A percentile compares a stretch with the other conserved stretches of the same genome.
phyloP scores from a whole-genome alignment of 2,797 vertebrate species.

The Diplodus puntazzo region DNA sequence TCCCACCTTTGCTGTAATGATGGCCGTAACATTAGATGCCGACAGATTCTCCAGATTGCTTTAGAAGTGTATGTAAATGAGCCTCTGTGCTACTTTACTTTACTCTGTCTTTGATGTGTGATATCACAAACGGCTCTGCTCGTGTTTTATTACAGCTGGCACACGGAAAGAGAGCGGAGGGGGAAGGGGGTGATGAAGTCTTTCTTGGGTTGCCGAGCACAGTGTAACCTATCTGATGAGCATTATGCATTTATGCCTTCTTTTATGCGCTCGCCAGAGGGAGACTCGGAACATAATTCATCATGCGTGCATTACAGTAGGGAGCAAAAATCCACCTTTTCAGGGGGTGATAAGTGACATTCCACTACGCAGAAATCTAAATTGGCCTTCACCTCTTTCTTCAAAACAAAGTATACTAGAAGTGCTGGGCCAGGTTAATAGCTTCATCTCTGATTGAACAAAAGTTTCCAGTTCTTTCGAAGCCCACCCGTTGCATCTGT shows the following conservation, averaged over 20 bases:
- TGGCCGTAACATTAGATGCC: slow-evolving; percentile 37
- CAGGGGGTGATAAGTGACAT: slow-evolving; percentile 14
- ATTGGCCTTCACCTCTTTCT: slow-evolving; percentile 31
- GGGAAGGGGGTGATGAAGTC: slow-evolving; percentile 34
- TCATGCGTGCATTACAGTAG: slow-evolving; percentile 48
- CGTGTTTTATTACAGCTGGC: slow-evolving; percentile 71
- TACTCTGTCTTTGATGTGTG: slow-evolving; percentile 72
- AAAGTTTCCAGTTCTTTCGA: slow-evolving; percentile 26
- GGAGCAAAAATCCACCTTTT: slow-evolving; percentile 31
- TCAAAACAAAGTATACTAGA: slow-evolving; percentile 15
- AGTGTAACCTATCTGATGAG: slow-evolving; percentile 70
- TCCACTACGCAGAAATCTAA: slow-evolving; percentile 17
- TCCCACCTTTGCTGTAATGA: slow-evolving; percentile 58
- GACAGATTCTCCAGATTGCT: slow-evolving; percentile 62
- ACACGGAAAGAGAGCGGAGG: slow-evolving; percentile 34
- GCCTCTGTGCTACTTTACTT: slow-evolving; percentile 65
- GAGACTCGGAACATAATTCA: slow-evolving; percentile 46
- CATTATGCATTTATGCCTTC: slow-evolving; percentile 61
- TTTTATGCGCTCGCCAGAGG: slow-evolving; percentile 58
- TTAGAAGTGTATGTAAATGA: slow-evolving; percentile 71
- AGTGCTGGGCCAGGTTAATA: slow-evolving; percentile 22
- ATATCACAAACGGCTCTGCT: slow-evolving; percentile 68
- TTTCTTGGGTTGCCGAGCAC: slow-evolving; percentile 60
- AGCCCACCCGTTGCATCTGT: not conserved
- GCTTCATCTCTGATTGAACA: slow-evolving; percentile 23